A percentile compares a stretch with the other conserved stretches of the same genome.
Evolutionary conservation across 2,888 invertebrate species (phyloP).

Genomic region (Athetis lepigone): DNA sequence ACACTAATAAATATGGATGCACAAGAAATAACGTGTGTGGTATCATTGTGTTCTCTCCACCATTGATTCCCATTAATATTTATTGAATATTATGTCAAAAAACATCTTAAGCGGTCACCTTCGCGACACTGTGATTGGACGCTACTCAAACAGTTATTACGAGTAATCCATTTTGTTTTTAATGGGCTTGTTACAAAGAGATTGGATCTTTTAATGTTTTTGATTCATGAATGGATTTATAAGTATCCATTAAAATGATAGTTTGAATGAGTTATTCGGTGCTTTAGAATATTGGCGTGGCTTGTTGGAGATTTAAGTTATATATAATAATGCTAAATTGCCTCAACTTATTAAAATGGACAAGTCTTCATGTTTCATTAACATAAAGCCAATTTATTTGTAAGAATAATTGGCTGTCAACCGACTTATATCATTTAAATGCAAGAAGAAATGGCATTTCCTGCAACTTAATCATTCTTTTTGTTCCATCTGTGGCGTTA

Average conservation of each 20-base stretch:
- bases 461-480: too few relatives aligned
- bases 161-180: constrained; percentile 33
- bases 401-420: too few relatives aligned
- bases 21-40: constrained; percentile 55
- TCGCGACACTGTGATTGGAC: constrained; percentile 25
- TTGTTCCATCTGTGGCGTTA: too few relatives aligned
- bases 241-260: constrained; percentile 35
- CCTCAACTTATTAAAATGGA: constrained; percentile 6
- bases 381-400: too few relatives aligned
- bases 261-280: constrained; percentile 22
- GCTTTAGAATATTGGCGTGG: not conserved
- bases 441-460: too few relatives aligned
- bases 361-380: constrained; percentile 3
- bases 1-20: constrained; percentile 67
- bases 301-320: constrained; percentile 2
- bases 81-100: constrained; percentile 62
- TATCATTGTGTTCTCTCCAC: constrained; percentile 64
- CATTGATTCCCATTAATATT: constrained; percentile 65
- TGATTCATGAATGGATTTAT: constrained; percentile 23
- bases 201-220: constrained; percentile 34
- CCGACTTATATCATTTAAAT: too few relatives aligned
- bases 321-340: constrained; percentile 18
- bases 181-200: constrained; percentile 28
- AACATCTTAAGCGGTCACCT: constrained; percentile 52
- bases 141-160: constrained; percentile 26